phyloP scores from a whole-genome alignment of 1,140 invertebrate genomes.

The Pseudomyrmex dendroicus region DNA sequence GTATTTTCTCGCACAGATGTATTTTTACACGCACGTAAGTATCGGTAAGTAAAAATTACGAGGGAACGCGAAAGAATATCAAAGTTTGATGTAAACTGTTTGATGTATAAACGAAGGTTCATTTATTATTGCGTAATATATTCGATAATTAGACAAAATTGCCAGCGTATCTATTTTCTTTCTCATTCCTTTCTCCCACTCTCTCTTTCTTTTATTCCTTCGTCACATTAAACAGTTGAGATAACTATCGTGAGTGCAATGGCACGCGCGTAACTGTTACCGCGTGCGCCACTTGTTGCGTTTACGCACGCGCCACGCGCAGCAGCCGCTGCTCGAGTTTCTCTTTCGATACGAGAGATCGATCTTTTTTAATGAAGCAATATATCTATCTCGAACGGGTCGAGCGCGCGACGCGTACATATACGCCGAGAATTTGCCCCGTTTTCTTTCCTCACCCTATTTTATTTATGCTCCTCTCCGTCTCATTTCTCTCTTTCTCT shows the following conservation, averaged over 20 bases:
- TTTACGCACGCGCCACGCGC: slow-evolving; percentile 45
- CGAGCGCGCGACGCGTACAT: slow-evolving; percentile 15
- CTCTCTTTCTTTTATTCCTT: neutral
- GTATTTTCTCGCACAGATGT: no score
- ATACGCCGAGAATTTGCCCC: neutral
- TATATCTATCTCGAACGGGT: slow-evolving; percentile 24
- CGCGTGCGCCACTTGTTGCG: slow-evolving; percentile 55
- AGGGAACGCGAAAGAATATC: no score
- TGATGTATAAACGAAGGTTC: no score
- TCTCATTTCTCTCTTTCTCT: neutral
- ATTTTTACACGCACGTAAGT: no score
- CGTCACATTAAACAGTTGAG: slow-evolving; percentile 21
- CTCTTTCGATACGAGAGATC: slow-evolving; percentile 25
- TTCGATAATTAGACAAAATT: neutral
- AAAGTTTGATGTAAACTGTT: no score
- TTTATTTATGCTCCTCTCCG: slow-evolving; percentile 7
- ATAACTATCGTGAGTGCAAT: slow-evolving; percentile 34
- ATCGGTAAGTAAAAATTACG: no score
- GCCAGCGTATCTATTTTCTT: neutral
- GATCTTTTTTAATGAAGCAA: slow-evolving; percentile 46
- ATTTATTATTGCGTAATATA: no score
- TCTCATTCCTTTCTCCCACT: no score
- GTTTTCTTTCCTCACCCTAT: slow-evolving; percentile 25
- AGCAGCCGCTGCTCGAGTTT: slow-evolving; percentile 36
- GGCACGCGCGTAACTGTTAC: slow-evolving; percentile 36